phyloP scores from a whole-genome alignment of 2,888 invertebrate genomes.

The Halocaridina rubra region DNA sequence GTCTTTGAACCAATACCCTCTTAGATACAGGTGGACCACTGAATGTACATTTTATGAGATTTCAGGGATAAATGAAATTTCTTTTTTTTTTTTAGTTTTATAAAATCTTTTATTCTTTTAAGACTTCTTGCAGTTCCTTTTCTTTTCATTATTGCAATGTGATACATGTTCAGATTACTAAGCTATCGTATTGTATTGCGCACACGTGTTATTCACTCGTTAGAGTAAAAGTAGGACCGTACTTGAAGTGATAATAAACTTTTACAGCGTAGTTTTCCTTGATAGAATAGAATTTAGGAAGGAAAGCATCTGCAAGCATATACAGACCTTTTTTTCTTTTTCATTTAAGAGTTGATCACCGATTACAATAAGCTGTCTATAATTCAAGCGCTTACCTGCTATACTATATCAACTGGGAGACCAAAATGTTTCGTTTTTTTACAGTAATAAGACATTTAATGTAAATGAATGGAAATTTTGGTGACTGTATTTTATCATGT shows the following conservation, averaged over 20 bases:
- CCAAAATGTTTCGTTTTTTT: slow-evolving; percentile 33
- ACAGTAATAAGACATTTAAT: slow-evolving; percentile 29
- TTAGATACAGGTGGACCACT: too few species aligned
- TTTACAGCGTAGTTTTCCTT: not conserved
- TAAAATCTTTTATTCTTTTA: too few species aligned
- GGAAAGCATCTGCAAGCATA: not conserved
- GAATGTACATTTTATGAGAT: too few species aligned
- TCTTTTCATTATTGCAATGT: not conserved
- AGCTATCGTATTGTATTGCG: not conserved
- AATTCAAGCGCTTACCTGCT: slow-evolving; percentile 3
- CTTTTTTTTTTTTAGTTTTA: too few species aligned
- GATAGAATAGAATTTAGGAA: not conserved
- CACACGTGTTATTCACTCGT: not conserved
- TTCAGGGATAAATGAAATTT: too few species aligned
- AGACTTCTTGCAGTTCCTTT: not conserved
- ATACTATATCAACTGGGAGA: slow-evolving; percentile 53
- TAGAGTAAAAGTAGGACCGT: not conserved
- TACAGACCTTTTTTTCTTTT: not conserved
- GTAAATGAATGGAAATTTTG: slow-evolving; percentile 44
- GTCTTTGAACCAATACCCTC: too few species aligned
- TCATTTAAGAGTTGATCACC: not conserved
- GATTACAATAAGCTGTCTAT: not conserved
- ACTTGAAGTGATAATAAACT: not conserved
- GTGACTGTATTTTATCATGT: slow-evolving; percentile 54
- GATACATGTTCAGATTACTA: not conserved